A percentile compares a stretch with the other conserved stretches of the same genome.
These are phyloP conservation scores for Eclectus roratus DNA, from an alignment of 2,113 vertebrate species.

Conservation along the genomic window DNA sequence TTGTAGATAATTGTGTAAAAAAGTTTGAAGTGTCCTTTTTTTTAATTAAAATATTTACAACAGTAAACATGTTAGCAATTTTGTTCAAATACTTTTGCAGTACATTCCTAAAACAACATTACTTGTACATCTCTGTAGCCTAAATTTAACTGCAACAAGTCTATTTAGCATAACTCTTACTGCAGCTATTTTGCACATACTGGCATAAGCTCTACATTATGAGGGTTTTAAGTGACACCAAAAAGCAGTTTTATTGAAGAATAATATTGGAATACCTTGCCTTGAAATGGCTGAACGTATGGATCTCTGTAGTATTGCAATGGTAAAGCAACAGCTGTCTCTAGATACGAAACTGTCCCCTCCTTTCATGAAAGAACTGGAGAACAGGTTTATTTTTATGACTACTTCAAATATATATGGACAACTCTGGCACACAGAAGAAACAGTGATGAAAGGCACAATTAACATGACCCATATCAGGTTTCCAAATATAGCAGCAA, in stretches of 20 bases:
- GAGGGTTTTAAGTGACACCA: slow-evolving; percentile 18
- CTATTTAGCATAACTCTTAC: slow-evolving; percentile 33
- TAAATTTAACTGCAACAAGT: slow-evolving; percentile 65
- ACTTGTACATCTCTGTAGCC: slow-evolving; percentile 71
- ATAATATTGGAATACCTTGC: neutral
- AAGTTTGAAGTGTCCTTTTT: slow-evolving; percentile 50
- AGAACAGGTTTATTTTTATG: neutral
- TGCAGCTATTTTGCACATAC: slow-evolving; percentile 24
- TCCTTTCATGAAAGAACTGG: neutral
- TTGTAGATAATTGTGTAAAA: slow-evolving; percentile 75
- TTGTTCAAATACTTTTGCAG: slow-evolving; percentile 54
- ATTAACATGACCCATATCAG: slow-evolving; percentile 73
- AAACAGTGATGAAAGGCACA: slow-evolving; percentile 90
- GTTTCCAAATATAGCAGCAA: slow-evolving; percentile 77
- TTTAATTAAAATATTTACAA: slow-evolving; percentile 71
- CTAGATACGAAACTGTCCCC: neutral
- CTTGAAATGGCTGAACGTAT: neutral
- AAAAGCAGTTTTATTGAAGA: slow-evolving; percentile 5
- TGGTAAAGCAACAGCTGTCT: neutral
- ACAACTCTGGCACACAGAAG: slow-evolving; percentile 77
- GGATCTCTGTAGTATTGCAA: neutral
- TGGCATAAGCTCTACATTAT: slow-evolving; percentile 33
- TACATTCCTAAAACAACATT: slow-evolving; percentile 73
- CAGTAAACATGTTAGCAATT: slow-evolving; percentile 62
- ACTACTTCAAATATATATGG: slow-evolving; percentile 82